Evolutionary conservation across 2,888 invertebrate genomes (phyloP).

Genomic region (Drosophila longiperda): DNA sequence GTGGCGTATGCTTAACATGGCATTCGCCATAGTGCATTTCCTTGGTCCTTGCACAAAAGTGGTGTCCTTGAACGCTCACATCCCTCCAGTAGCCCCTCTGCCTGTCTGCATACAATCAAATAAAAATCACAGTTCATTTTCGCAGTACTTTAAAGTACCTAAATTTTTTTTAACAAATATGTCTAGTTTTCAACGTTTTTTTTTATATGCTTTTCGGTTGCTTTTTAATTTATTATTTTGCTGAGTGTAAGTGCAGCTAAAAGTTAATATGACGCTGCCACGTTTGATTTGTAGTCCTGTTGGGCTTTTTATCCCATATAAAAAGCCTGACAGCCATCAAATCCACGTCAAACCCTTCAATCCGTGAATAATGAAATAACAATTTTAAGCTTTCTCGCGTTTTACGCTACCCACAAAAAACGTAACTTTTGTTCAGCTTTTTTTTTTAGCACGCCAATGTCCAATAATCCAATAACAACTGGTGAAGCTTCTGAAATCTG

Average conservation of each 20-base stretch:
- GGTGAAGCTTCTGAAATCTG: not conserved
- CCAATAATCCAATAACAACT: constrained; percentile 7
- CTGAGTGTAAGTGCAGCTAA: constrained; percentile 34
- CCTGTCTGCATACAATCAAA: not conserved
- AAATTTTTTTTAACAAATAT: not conserved
- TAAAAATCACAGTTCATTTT: not conserved
- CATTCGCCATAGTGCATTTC: constrained; percentile 14
- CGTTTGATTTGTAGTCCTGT: constrained; percentile 14
- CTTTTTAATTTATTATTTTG: not conserved
- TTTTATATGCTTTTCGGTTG: constrained; percentile 2
- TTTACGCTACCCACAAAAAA: constrained; percentile 34
- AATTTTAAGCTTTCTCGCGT: not conserved
- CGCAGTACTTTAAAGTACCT: no score
- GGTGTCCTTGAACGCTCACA: not conserved
- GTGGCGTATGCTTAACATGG: constrained; percentile 47
- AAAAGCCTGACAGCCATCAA: constrained; percentile 19
- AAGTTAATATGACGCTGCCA: constrained; percentile 11
- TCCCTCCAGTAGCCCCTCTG: not conserved
- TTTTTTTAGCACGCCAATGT: constrained; percentile 23
- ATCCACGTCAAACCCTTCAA: constrained; percentile 26
- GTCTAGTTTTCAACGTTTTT: constrained; percentile 15
- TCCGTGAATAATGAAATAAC: constrained; percentile 24
- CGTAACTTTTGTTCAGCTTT: constrained; percentile 11
- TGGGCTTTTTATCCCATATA: constrained; percentile 6
- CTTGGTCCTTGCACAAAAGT: not conserved